A percentile compares a stretch with the other conserved stretches of the same genome.
Evolutionary conservation across 1,140 invertebrate genomes (phyloP).

Genomic region (Heliconius eleuchia): DNA sequence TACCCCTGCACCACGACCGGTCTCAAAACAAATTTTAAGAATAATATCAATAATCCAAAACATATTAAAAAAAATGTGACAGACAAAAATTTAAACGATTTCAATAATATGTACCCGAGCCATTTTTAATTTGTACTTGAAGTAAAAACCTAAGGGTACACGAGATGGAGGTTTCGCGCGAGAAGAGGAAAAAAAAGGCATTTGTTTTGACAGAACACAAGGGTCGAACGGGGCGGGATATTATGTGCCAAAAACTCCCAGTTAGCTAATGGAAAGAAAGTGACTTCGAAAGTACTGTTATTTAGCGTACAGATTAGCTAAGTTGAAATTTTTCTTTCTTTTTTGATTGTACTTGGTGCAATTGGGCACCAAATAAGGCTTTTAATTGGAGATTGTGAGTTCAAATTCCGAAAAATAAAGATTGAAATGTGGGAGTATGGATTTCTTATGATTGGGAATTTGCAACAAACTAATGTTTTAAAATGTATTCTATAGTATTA

Average conservation of each 20-base stretch:
- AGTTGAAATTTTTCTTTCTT: not conserved
- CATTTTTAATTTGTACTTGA: conserved; percentile 73
- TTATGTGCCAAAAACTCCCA: conserved; percentile 39
- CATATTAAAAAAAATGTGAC: conserved; percentile 2
- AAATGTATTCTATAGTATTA: too few relatives aligned
- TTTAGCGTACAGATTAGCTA: conserved; percentile 8
- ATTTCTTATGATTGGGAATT: too few relatives aligned
- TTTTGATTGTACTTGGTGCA: not conserved
- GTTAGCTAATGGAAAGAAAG: conserved; percentile 38
- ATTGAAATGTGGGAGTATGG: not conserved
- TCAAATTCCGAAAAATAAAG: not conserved
- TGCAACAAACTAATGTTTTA: too few relatives aligned
- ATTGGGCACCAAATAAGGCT: not conserved
- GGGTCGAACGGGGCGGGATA: conserved; percentile 41
- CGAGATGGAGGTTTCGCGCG: conserved; percentile 57
- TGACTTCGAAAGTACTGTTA: conserved; percentile 13
- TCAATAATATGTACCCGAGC: conserved; percentile 49
- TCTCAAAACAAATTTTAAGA: not conserved
- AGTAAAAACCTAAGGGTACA: conserved; percentile 70
- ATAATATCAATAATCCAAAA: not conserved
- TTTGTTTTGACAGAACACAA: conserved; percentile 67
- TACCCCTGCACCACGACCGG: too few relatives aligned
- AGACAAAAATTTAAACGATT: conserved; percentile 8
- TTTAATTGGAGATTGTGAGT: not conserved
- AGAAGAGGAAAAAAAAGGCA: conserved; percentile 57